Base-by-base conservation (phyloP, 1,140 invertebrate species). In the Thaumatotibia leucotreta region DNA sequence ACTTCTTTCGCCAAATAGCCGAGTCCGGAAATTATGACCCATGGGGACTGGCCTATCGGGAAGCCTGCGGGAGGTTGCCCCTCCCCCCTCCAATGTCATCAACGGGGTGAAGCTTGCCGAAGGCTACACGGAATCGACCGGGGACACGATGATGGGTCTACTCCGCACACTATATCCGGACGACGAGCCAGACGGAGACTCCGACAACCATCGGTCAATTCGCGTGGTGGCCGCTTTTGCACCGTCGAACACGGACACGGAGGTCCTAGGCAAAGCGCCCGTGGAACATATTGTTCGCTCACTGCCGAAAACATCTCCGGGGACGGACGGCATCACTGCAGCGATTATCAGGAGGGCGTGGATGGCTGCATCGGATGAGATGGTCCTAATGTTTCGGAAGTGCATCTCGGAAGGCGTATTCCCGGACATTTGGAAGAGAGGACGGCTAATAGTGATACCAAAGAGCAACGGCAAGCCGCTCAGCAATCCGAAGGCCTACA, bases 11-110 rank as follows among this genome's bases (percentile, higher is more conserved):
- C n/a, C n/a, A n/a, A 0, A 39, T 76, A 6, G 73, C 76, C 6
- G 72, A 74, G 1, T 63, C 73, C 4, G 76, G 78, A 0, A 80
- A 78, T 61, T 27, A 63, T 0, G 76, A 80, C 63, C 74, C 76
- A 0, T 80, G 73, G 74, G 76, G 76, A 1, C 61, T 65, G 3
- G 77, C 75, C 9, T 77, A 77, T 32, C 35, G 73, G 0, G 67
- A 27, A 1, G 73, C 72, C 14, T 52, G 58, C 8, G 75, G 72
- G 2, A 45, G 73, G 14, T 6, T 61, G 0, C 66, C 69, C 1
- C 67, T n/a, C n/a, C 73, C 8, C 72, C 73, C 0, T 4, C 17
- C 0, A 76, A 70, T 61, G 64, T 79, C 0, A 11, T 79, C 0
- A 69, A 74, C 33, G 74, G 63, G 1, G 61, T 32, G 52, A 66